Base-by-base conservation (phyloP, 2,797 vertebrate genomes). In the Syncerus caffer region DNA sequence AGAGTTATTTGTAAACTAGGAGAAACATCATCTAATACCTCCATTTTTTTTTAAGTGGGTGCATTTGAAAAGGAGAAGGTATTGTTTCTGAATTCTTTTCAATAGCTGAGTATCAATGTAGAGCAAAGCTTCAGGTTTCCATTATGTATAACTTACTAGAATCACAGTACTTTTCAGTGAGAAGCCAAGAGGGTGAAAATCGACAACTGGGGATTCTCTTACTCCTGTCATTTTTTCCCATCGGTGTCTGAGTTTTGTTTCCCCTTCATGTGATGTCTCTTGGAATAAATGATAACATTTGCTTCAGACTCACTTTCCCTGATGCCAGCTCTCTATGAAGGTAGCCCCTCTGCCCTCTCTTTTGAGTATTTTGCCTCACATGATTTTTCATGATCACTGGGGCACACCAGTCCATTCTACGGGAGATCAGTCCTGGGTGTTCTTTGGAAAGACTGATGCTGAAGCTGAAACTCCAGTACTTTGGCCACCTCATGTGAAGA, bases 1-100 rank as follows among this genome's bases (percentile, higher is more conserved):
- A 76, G 34, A 93, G 38, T 83, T 95, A 84, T 96, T 92, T 85
- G 42, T 89, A 96, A 97, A 95, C 34, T 89, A 91, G 58, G 58
- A 80, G 76, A 95, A 89, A 51, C 57, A 76, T 53, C 27, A 62
- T 78, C 42, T 79, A 92, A 89, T n/a, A 58, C 19, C 76, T 85
- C 31, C 27, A 14, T 85, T 97, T 62, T 89, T 89, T 34, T 95
- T 67, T 71, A 64, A 86, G 88, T 85, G 92, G 27, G 15, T 89
- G 4, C 27, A 6, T 82, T 74, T 93, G 89, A 76, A 64, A 88
- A 82, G 62, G 15, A 78, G 45, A 38, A 85, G 87, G 55, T 58
- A 45, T 91, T 96, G 94, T 25, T 82, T 95, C 45, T 92, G 34
- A 21, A 2, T 95, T 85, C 60, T 78, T 93, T 91, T 67, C 42